Base-by-base conservation (phyloP, 1,140 invertebrate genomes). In the Hydropsyche tenuis region DNA sequence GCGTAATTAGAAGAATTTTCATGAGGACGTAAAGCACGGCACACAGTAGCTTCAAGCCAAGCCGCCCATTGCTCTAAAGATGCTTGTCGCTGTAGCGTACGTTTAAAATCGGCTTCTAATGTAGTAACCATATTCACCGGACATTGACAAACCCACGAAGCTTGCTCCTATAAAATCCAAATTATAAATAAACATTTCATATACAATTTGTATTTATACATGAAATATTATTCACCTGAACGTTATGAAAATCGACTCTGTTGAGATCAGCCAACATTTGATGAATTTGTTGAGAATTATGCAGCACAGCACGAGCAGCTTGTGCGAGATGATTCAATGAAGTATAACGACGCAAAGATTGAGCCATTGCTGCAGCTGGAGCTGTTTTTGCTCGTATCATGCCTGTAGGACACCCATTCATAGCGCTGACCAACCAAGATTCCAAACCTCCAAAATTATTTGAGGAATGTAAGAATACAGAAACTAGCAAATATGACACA, bases 81-180 rank as follows among this genome's bases (percentile, higher is more conserved):
- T 80, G 95, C 95, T 83, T 97, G 95, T 79, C 95, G 94, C 78
- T 95, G 94, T 70, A 97, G 87, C 2, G 95, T 96, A 64, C 83
- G 82, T 86, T 99, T 99, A 80, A 98, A 99, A 82, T 98, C 96
- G 56, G 92, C 90, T 80, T 98, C 95, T 51, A 99, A 87, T 70
- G 92, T 88, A 1, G 98, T 95, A 66, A 96, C 89, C 37, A 88
- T 87, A 74, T 93, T 91, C 77, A 93, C 91, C 79, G 96, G 94
- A 87, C 96, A 99, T 78, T 96, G 93, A 83, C 97, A 99, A 1
- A 99, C 96, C 97, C 97, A 99, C 0, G 95, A 95, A 1, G 97
- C 97, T 89, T 95, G 90, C 74, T 88, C 86, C 79, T 84, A 53
- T 48, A 60, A 69, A 37, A 18, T 48, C 4, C 25, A n/a, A 62